Base-by-base conservation (phyloP, 2,797 vertebrate species). In the Scomberomorus guttatus region DNA sequence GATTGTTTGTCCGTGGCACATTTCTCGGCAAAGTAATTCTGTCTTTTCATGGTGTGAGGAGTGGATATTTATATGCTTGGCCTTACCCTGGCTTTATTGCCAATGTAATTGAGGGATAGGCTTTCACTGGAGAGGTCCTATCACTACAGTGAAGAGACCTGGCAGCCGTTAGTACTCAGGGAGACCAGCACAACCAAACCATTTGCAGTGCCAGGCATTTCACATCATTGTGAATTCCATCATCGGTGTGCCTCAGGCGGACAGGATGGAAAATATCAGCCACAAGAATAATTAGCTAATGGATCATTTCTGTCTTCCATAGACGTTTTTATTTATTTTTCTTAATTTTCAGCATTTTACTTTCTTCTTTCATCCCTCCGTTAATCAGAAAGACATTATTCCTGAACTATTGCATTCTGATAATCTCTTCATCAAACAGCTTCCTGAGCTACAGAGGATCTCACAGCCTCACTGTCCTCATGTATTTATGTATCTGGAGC, bases 171-270 rank as follows among this genome's bases (percentile, higher is more conserved):
- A 12, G 78, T 29, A 71, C 7, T 15, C 46, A 8, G 78, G 80
- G 81, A 86, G 74, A 85, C 67, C 72, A 42, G 81, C 79, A 50
- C 75, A 61, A 79, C 85, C 78, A 75, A 85, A 61, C 68, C 62
- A 70, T 85, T 75, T 60, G 42, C 63, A 4, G 37, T 84, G 88
- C 90, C 90, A 91, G 85, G 42, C 85, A 80, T 84, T 89, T 90
- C 80, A 85, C 80, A 88, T 93, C 86, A 82, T 82, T 83, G 84
- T 86, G 72, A 89, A 91, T 89, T 87, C 88, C 80, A 88, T 89
- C 84, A 89, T 84, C n/a, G 57, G 51, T 66, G 63, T 59, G 83
- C 83, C 75, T 75, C 75, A 50, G 82, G 89, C 82, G 11, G 77
- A 51, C 78, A 54, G 65, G 37, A 73, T 70, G 37, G 51, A 72